These are phyloP conservation scores for Mus caroli DNA, from an alignment of 2,797 vertebrate genomes.

Conservation along the genomic window DNA sequence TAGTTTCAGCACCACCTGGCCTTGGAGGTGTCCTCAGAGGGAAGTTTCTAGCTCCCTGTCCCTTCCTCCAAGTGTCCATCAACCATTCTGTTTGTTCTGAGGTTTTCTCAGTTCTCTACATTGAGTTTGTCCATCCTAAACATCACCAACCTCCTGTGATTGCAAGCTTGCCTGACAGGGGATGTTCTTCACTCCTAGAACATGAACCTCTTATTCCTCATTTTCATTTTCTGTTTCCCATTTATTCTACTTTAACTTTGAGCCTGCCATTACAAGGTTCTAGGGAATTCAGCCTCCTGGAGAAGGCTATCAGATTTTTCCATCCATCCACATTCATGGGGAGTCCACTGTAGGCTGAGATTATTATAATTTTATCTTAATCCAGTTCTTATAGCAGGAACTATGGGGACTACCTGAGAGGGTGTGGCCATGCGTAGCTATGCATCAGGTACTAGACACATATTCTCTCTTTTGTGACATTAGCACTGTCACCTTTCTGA, in stretches of 20 bases:
- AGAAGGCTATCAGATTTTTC: neutral
- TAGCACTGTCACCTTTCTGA: slow-evolving; percentile 74
- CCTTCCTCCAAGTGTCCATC: neutral
- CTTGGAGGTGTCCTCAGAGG: neutral
- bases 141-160: neutral
- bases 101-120: neutral
- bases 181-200: neutral
- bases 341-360: too few species aligned
- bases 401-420: rapidly evolving
- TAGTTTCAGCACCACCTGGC: rapidly evolving
- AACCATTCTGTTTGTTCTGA: neutral
- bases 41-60: neutral
- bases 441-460: neutral
- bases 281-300: neutral
- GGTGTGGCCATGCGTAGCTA: neutral
- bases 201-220: neutral
- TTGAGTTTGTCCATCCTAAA: neutral
- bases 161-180: neutral
- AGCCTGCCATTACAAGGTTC: neutral
- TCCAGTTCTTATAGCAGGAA: neutral
- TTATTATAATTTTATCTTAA: neutral
- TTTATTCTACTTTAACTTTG: neutral
- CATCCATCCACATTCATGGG: neutral
- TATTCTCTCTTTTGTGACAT: slow-evolving; percentile 48
- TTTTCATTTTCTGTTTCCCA: neutral